A percentile compares a stretch with the other conserved stretches of the same genome.
These are phyloP conservation scores for Centropyge bicolor DNA, from an alignment of 2,797 vertebrate genomes.

Conservation along the genomic window DNA sequence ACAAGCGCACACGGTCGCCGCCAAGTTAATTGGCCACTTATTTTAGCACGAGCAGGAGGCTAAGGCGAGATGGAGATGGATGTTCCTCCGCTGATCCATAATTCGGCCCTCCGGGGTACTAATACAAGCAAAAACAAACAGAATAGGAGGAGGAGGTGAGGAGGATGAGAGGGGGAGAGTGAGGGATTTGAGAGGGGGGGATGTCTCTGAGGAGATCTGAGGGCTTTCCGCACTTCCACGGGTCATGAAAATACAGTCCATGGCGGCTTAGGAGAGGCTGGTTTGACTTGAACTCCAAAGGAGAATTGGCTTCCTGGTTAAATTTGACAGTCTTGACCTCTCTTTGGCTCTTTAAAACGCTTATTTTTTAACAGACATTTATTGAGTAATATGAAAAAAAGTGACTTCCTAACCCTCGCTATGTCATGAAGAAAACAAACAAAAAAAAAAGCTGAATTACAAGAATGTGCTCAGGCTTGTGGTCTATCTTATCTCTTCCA, in stretches of 20 bases:
- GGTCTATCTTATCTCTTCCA: conserved; percentile 65
- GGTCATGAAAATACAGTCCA: conserved; percentile 67
- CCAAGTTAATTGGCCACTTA: conserved; percentile 87
- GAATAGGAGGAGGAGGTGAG: conserved; percentile 50
- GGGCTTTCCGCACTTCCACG: conserved; percentile 45
- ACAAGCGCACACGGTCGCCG: conserved; percentile 89
- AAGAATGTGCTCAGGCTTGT: conserved; percentile 59
- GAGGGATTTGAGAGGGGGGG: neutral
- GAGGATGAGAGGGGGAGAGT: conserved; percentile 16
- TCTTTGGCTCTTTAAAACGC: neutral
- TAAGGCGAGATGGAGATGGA: conserved; percentile 86
- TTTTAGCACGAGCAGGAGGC: conserved; percentile 81
- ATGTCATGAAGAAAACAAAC: neutral
- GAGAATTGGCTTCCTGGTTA: conserved; percentile 15
- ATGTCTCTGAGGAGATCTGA: conserved; percentile 44
- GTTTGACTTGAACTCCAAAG: conserved; percentile 35
- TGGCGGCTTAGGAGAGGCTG: conserved; percentile 56
- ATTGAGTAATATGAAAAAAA: neutral
- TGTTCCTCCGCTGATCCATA: conserved; percentile 85
- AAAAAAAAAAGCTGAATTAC: conserved; percentile 42
- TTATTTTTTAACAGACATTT: neutral
- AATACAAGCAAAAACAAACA: conserved; percentile 78
- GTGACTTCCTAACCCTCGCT: neutral
- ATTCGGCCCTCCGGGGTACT: conserved; percentile 76
- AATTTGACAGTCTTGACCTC: conserved; percentile 4